Evolutionary conservation across 23 tunicate species (phyloP).

Genomic region (Pegea sp.): DNA sequence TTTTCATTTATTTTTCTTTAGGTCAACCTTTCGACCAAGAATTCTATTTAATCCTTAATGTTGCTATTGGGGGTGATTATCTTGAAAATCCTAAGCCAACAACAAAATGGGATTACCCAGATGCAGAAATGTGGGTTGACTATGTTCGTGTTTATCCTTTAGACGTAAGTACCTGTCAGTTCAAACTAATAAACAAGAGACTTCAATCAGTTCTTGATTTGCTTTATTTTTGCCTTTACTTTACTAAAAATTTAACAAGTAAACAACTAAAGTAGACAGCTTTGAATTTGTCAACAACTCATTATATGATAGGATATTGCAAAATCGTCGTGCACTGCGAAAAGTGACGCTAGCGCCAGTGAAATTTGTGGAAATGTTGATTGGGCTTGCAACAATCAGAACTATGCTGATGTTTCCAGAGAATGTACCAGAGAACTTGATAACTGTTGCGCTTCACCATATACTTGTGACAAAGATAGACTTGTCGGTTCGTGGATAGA

Average conservation of each 20-base stretch:
- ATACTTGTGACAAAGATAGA: slow-evolving; percentile 10
- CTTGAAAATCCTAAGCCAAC: slow-evolving; percentile 14
- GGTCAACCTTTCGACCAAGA: slow-evolving; percentile 40
- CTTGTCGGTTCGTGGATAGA: slow-evolving; percentile 6
- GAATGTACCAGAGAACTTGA: slow-evolving; percentile 35
- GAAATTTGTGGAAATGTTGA: slow-evolving; percentile 58
- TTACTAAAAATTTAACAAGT: too few species aligned
- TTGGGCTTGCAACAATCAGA: slow-evolving; percentile 85
- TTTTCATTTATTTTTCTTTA: too few species aligned
- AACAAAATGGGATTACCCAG: slow-evolving; percentile 32
- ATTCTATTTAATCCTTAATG: slow-evolving; percentile 18
- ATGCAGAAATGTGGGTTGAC: slow-evolving; percentile 40
- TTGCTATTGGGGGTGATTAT: slow-evolving; percentile 25
- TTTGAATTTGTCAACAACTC: too few species aligned
- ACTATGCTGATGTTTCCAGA: slow-evolving; percentile 66
- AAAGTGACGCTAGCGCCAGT: slow-evolving; percentile 8
- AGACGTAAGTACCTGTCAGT: slow-evolving; percentile 10
- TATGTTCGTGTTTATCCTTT: slow-evolving; percentile 29
- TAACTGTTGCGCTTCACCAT: slow-evolving; percentile 18
- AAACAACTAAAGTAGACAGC: too few species aligned
- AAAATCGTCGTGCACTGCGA: slow-evolving; percentile 29
- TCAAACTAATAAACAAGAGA: too few species aligned
- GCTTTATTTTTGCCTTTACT: too few species aligned
- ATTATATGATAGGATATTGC: slow-evolving; percentile 56
- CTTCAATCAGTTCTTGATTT: too few species aligned